phyloP scores from a whole-genome alignment of 2,888 invertebrate species.

The Drosophila anomalata region DNA sequence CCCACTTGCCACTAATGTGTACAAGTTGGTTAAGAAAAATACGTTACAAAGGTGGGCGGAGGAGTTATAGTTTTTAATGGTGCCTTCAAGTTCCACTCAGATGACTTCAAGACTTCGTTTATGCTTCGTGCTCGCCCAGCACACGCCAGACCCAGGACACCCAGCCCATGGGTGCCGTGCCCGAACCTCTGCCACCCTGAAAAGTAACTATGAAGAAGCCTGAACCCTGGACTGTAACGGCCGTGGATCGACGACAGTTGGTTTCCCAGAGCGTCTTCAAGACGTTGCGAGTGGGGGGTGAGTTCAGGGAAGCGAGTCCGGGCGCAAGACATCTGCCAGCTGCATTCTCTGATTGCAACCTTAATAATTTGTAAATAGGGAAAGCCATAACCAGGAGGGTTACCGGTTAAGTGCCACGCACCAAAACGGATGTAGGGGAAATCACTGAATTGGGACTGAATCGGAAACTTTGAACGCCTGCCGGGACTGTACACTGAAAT shows the following conservation, averaged over 20 bases:
- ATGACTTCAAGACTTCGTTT: conserved; percentile 60
- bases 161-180: not conserved
- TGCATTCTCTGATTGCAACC: conserved; percentile 67
- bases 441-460: conserved; percentile 27
- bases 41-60: conserved; percentile 58
- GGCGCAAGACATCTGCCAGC: conserved; percentile 61
- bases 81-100: conserved; percentile 71
- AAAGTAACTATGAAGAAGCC: too few relatives aligned
- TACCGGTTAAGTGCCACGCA: conserved; percentile 60
- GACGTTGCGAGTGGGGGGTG: conserved; percentile 66
- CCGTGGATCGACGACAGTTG: conserved; percentile 63
- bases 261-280: conserved; percentile 76
- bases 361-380: conserved; percentile 44
- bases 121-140: conserved; percentile 58
- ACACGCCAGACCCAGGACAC: conserved; percentile 55
- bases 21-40: conserved; percentile 21
- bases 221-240: conserved; percentile 56
- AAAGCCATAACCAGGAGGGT: conserved; percentile 44
- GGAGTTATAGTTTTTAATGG: conserved; percentile 31
- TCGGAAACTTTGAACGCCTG: not conserved
- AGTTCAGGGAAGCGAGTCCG: conserved; percentile 48
- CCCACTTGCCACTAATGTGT: conserved; percentile 5
- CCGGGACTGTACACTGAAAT: conserved; percentile 23
- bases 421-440: conserved; percentile 54
- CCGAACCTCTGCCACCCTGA: conserved; percentile 13